Base-by-base conservation (phyloP, 2,888 invertebrate genomes). In the Stegophylla sp. region DNA sequence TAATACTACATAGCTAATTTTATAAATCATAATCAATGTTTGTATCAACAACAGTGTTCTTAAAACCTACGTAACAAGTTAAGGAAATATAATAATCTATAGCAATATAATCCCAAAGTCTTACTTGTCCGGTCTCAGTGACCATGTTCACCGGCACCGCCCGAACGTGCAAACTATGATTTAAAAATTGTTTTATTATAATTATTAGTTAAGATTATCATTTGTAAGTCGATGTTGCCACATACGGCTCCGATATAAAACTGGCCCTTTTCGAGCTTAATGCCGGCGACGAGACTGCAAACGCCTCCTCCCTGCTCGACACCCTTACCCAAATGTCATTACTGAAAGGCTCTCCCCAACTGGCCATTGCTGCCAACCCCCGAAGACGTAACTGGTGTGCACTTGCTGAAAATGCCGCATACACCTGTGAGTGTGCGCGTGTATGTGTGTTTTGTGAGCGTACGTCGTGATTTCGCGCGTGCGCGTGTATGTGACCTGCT, bases 51-150 rank as follows among this genome's bases (percentile, higher is more conserved):
- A 34, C 34, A 34, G n/a, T n/a, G n/a, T n/a, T n/a, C n/a, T n/a
- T n/a, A n/a, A n/a, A n/a, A n/a, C n/a, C n/a, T 7, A 34, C 34
- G 34, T 34, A 34, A 34, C 34, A 34, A 34, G 7, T 3, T 34
- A 34, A 34, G 7, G 34, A 34, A 34, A 34, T 34, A 34, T 5
- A 34, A 34, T 34, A 34, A 34, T 34, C 7, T 34, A 34, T 34
- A 34, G 7, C 7, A 34, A 3, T 34, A 34, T n/a, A 34, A 34
- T 34, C 34, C 7, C 34, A 3, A 34, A 34, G 34, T 41, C 79
- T 79, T 71, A 79, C 79, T 71, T 79, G 79, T 74, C 67, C 82
- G 53, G 82, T 82, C 66, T 82, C 82, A 66, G 82, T 82, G 66
- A 82, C 82, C 82, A 82, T 82, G 17, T 74, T 13, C 53, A 28